phyloP scores from a whole-genome alignment of 2,888 invertebrate species.

The Deilephila elpenor region DNA sequence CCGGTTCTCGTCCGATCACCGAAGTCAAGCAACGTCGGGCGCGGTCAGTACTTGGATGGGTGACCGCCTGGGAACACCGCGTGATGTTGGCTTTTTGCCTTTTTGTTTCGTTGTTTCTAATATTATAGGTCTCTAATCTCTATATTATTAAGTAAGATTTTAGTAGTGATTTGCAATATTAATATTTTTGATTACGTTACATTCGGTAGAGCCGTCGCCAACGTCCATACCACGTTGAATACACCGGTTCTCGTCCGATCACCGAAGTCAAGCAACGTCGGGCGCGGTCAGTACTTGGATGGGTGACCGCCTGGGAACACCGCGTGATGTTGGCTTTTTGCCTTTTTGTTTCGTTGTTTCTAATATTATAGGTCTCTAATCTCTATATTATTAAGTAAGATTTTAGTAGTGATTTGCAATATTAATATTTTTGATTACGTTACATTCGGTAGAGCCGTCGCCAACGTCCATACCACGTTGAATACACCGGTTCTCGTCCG shows the following conservation, averaged over 20 bases:
- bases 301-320: conserved; percentile 80
- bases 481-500: conserved; percentile 76
- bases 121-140: no score
- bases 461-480: conserved; percentile 55
- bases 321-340: conserved; percentile 69
- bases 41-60: conserved; percentile 77
- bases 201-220: conserved; percentile 35
- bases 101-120: conserved; percentile 8
- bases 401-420: no score
- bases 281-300: conserved; percentile 81
- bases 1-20: conserved; percentile 78
- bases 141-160: no score
- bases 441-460: background rate
- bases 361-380: no score
- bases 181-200: no score
- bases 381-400: no score
- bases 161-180: no score
- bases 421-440: background rate
- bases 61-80: conserved; percentile 75
- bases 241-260: conserved; percentile 82
- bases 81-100: conserved; percentile 48
- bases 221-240: conserved; percentile 77
- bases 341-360: background rate
- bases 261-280: conserved; percentile 81
- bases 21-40: conserved; percentile 77